These are phyloP conservation scores for Petrocephalus schoutedeni DNA, from an alignment of 2,797 vertebrate species.

Conservation along the genomic window DNA sequence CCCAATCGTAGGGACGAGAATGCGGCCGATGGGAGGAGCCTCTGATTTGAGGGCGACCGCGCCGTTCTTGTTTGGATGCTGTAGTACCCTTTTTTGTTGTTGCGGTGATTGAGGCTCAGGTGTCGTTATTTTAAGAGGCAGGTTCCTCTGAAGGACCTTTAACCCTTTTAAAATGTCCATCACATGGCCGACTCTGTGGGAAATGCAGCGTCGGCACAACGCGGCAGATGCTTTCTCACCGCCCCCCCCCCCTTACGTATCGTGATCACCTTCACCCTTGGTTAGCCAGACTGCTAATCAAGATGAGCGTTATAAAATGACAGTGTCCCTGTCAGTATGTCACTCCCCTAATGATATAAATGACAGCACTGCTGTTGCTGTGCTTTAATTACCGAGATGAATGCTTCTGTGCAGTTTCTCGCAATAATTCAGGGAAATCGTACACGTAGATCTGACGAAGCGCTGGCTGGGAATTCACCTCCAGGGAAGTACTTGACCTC, in stretches of 20 bases:
- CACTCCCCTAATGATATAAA: not conserved
- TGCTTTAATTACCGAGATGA: constrained; percentile 9
- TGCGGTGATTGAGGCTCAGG: not conserved
- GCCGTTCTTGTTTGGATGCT: not conserved
- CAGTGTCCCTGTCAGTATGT: not conserved
- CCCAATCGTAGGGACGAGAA: not conserved
- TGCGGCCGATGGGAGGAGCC: not conserved
- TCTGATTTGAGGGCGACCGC: not conserved
- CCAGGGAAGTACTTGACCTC: not conserved
- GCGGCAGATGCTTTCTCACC: not conserved
- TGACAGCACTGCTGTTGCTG: not conserved
- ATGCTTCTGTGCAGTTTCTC: not conserved
- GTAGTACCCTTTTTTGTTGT: not conserved
- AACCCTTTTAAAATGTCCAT: constrained; percentile 11
- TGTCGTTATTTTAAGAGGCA: not conserved
- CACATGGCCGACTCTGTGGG: not conserved
- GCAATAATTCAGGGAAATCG: not conserved
- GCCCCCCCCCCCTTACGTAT: not conserved
- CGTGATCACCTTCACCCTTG: constrained; percentile 18
- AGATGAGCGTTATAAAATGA: constrained; percentile 10
- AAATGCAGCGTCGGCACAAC: not conserved
- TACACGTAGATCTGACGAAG: not conserved
- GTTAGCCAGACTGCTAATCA: constrained; percentile 16
- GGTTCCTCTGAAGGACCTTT: not conserved
- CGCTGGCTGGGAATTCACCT: not conserved